These are phyloP conservation scores for Lasiommata megera DNA, from an alignment of 2,888 invertebrate species.

Conservation along the genomic window DNA sequence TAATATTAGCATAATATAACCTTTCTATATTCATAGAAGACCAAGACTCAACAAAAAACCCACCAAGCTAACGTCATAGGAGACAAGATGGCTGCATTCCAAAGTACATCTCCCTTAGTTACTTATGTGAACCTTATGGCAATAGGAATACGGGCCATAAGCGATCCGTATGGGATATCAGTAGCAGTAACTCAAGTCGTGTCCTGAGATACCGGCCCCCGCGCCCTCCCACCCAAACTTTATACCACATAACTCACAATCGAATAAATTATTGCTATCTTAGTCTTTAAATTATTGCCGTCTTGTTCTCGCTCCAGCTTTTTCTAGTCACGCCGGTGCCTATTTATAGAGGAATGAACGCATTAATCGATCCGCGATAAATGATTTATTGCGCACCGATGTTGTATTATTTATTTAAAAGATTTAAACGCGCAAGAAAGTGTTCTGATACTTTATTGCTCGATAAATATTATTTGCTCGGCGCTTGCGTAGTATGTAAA, in stretches of 20 bases:
- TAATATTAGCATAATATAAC: conserved; percentile 6
- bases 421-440: conserved; percentile 27
- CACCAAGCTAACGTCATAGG: conserved; percentile 34
- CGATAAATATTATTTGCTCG: conserved; percentile 19
- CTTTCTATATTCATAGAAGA: conserved; percentile 24
- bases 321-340: conserved; percentile 32
- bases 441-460: conserved; percentile 27
- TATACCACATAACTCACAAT: conserved; percentile 71
- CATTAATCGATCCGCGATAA: conserved; percentile 45
- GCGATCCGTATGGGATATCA: conserved; percentile 33
- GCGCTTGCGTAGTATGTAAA: neutral
- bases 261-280: conserved; percentile 70
- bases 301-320: conserved; percentile 55
- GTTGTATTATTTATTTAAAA: conserved; percentile 27
- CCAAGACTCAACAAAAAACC: conserved; percentile 33
- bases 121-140: conserved; percentile 26
- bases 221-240: conserved; percentile 65
- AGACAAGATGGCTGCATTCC: conserved; percentile 46
- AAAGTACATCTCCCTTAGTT: conserved; percentile 23
- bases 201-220: conserved; percentile 50
- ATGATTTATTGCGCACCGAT: conserved; percentile 36
- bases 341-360: conserved; percentile 30
- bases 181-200: conserved; percentile 42
- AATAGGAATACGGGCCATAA: conserved; percentile 26
- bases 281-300: conserved; percentile 44